Conservation (phyloP, 2,888 invertebrate genomes). For the Xanthorhoe spadicearia region DNA sequence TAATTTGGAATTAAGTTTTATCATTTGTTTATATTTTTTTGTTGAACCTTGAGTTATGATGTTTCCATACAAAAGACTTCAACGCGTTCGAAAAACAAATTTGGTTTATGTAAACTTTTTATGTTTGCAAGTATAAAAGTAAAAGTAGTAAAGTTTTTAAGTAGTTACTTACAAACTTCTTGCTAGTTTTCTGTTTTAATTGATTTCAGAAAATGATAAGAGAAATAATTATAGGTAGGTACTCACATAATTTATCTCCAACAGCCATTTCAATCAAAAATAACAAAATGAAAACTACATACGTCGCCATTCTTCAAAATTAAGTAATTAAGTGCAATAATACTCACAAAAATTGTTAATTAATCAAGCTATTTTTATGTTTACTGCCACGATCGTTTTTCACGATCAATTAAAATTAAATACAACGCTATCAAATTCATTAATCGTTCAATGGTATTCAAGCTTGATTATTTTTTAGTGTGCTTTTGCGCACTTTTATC, state of each 20-base stretch:
- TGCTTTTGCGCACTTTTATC: neutral
- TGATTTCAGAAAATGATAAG: neutral
- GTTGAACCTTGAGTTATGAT: no score
- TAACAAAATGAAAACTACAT: constrained; percentile 13
- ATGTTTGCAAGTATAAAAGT: no score
- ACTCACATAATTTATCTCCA: constrained; percentile 34
- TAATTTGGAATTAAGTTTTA: no score
- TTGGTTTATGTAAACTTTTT: no score
- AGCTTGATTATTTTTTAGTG: constrained; percentile 8
- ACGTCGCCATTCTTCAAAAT: constrained; percentile 24
- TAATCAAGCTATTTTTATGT: neutral
- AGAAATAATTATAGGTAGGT: neutral
- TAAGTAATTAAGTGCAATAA: constrained; percentile 2
- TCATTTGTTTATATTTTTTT: no score
- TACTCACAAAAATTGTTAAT: neutral
- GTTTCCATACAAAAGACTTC: neutral
- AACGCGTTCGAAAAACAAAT: neutral
- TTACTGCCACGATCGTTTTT: neutral
- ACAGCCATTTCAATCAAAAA: constrained; percentile 14
- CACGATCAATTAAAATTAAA: neutral
- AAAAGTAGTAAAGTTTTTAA: no score
- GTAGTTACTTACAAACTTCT: neutral
- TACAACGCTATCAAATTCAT: neutral
- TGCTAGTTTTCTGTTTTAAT: neutral
- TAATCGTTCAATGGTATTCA: neutral